A percentile compares a stretch with the other conserved stretches of the same genome.
phyloP scores from a whole-genome alignment of 2,888 invertebrate genomes.

The Drosophila kambysellisi region DNA sequence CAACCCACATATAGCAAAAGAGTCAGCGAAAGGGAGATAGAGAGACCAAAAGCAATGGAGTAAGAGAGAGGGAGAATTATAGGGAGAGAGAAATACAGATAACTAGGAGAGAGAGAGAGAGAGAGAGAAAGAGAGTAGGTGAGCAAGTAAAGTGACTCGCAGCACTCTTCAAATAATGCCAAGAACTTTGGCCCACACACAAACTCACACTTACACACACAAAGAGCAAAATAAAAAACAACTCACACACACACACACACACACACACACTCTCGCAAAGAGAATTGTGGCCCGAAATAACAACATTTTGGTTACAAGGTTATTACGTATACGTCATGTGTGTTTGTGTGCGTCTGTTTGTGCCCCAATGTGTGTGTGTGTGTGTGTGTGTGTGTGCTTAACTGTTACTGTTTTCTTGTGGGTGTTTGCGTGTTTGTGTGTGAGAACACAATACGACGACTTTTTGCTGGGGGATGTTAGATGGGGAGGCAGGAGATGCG shows the following conservation, averaged over 20 bases:
- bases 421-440: conserved; percentile 24
- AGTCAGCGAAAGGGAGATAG: conserved; percentile 9
- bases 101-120: not conserved
- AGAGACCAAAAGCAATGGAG: conserved; percentile 11
- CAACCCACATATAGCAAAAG: conserved; percentile 50
- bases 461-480: conserved; percentile 37
- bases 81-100: conserved; percentile 9
- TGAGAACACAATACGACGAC: conserved; percentile 62
- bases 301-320: conserved; percentile 81
- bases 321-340: conserved; percentile 78
- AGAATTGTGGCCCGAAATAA: conserved; percentile 75
- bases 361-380: not conserved
- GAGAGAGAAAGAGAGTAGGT: conserved; percentile 54
- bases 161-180: conserved; percentile 74
- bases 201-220: conserved; percentile 30
- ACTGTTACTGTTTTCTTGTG: conserved; percentile 39
- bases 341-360: conserved; percentile 37
- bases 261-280: conserved; percentile 27
- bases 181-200: conserved; percentile 62
- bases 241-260: conserved; percentile 23
- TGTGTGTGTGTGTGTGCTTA: conserved; percentile 35
- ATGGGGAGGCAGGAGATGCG: conserved; percentile 31
- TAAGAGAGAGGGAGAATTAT: conserved; percentile 2
- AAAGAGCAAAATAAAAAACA: conserved; percentile 36
- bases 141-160: conserved; percentile 56